Evolutionary conservation across 2,797 vertebrate species (phyloP).

Genomic region (Poeciliopsis gracilis): DNA sequence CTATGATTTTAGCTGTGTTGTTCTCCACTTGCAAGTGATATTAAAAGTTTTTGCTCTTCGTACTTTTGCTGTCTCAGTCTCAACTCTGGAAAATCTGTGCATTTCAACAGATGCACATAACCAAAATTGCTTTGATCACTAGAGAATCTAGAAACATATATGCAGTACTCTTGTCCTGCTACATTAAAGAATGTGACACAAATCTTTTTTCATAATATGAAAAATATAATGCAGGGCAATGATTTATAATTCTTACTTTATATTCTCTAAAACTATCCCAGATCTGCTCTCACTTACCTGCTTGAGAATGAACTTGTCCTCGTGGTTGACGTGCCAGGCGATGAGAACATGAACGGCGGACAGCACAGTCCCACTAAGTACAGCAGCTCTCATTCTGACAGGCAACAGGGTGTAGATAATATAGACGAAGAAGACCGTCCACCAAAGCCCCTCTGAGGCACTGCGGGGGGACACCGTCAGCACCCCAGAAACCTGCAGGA

Average conservation of each 20-base stretch:
- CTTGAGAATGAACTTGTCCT: slow-evolving; percentile 86
- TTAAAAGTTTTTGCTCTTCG: too few relatives aligned
- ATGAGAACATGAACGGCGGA: slow-evolving; percentile 87
- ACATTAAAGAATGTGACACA: not conserved
- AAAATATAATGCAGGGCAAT: too few relatives aligned
- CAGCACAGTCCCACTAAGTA: slow-evolving; percentile 87
- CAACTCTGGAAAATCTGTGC: too few relatives aligned
- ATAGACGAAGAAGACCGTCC: slow-evolving; percentile 96
- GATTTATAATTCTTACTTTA: not conserved
- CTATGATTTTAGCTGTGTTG: too few relatives aligned
- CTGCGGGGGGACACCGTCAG: slow-evolving; percentile 84
- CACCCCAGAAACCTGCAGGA: slow-evolving; percentile 88
- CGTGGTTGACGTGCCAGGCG: slow-evolving; percentile 87
- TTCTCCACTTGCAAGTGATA: too few relatives aligned
- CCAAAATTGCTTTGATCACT: too few relatives aligned
- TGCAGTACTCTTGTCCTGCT: not conserved
- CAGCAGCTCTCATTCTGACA: slow-evolving; percentile 92
- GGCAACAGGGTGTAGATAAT: slow-evolving; percentile 96
- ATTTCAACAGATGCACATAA: too few relatives aligned
- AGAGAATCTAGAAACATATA: too few relatives aligned
- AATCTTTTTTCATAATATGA: not conserved
- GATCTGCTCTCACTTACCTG: slow-evolving; percentile 81
- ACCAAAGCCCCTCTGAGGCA: slow-evolving; percentile 92
- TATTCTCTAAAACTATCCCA: not conserved
- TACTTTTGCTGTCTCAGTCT: too few relatives aligned